Conservation (phyloP, 2,797 vertebrate species). For the Cossypha caffra region DNA sequence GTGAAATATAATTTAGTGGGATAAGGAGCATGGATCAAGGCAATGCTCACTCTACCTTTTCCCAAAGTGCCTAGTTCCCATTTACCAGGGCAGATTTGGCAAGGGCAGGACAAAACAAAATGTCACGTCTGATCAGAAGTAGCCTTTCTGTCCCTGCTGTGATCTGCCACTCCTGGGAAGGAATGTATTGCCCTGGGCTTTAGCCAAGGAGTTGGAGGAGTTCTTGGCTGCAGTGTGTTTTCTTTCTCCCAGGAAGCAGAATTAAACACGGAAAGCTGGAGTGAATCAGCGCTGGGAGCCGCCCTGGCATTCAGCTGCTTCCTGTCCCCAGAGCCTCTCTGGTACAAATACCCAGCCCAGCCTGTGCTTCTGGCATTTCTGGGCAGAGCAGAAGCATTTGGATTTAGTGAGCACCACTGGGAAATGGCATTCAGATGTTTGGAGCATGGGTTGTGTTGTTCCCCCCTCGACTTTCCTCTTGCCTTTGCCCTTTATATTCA, state of each 20-base stretch:
- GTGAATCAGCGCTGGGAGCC: background rate
- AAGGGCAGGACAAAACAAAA: background rate
- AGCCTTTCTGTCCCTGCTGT: background rate
- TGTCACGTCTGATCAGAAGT: background rate
- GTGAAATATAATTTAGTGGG: background rate
- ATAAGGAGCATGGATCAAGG: background rate
- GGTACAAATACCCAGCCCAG: background rate
- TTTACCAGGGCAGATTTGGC: background rate
- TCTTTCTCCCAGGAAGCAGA: conserved; percentile 12
- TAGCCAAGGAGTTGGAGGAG: background rate
- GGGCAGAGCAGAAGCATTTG: background rate
- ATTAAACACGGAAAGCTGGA: background rate
- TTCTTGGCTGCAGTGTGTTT: background rate
- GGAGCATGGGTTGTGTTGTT: background rate
- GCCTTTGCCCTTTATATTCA: background rate
- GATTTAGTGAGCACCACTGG: background rate
- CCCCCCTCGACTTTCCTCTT: background rate
- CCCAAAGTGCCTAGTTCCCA: background rate
- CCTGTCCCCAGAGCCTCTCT: background rate
- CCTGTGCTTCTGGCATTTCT: conserved; percentile 3
- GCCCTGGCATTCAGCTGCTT: background rate
- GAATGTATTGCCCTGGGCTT: background rate
- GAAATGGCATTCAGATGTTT: background rate
- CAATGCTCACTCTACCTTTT: background rate
- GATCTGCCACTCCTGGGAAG: background rate